Percentiles rank a stretch among this genome's conserved stretches.
Evolutionary conservation across 2,888 invertebrate genomes (phyloP).

Genomic region (Ophion ventricosus): DNA sequence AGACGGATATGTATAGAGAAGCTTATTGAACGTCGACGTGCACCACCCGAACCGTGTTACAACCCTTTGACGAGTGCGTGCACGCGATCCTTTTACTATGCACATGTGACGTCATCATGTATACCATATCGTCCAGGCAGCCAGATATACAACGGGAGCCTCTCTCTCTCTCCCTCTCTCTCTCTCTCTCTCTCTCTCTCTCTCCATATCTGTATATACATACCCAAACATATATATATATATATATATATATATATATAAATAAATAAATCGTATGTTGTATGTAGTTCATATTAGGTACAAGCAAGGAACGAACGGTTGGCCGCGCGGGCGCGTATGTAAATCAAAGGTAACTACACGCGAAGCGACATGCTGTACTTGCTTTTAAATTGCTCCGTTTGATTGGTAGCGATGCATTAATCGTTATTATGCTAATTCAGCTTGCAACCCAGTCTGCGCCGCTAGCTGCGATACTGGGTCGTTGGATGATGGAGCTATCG

Average conservation of each 20-base stretch:
- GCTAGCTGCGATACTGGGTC: conserved; percentile 58
- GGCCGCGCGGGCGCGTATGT: conserved; percentile 76
- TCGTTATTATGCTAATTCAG: conserved; percentile 71
- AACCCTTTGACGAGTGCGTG: conserved; percentile 82
- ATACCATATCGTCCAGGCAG: conserved; percentile 51
- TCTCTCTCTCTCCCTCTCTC: conserved; percentile 16
- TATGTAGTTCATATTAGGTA: conserved; percentile 49
- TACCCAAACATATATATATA: conserved; percentile 4
- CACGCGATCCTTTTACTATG: conserved; percentile 78
- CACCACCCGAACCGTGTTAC: conserved; percentile 73
- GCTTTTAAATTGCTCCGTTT: conserved; percentile 81
- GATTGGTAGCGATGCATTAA: conserved; percentile 76
- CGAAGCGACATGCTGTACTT: conserved; percentile 77
- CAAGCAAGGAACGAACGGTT: conserved; percentile 59
- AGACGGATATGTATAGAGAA: conserved; percentile 59
- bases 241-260: conserved; percentile 18
- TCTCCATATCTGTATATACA: neutral
- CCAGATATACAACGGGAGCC: conserved; percentile 39
- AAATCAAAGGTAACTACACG: conserved; percentile 81
- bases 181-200: conserved; percentile 9
- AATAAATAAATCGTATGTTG: conserved; percentile 31
- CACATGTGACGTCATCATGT: conserved; percentile 82
- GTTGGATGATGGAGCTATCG: conserved; percentile 67
- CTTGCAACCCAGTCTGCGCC: conserved; percentile 49
- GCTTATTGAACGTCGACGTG: conserved; percentile 79